A percentile compares a stretch with the other conserved stretches of the same genome.
Evolutionary conservation across 2,888 invertebrate genomes (phyloP).

Genomic region (Trichogramma dendrolimi): DNA sequence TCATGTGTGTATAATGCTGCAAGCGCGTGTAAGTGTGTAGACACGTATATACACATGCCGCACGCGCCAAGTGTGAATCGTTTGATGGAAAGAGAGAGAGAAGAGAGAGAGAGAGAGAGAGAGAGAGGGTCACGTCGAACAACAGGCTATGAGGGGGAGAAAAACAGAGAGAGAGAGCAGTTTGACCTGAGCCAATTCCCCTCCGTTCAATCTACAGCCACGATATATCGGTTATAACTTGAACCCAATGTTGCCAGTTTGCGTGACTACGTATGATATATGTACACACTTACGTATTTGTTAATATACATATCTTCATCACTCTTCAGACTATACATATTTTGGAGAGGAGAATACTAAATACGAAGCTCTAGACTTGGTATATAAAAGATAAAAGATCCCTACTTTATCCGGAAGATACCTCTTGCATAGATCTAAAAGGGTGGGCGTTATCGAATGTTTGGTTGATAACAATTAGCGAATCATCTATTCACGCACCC

Average conservation of each 20-base stretch:
- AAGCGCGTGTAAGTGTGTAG: slow-evolving; percentile 18
- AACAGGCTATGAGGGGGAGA: slow-evolving; percentile 5
- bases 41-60: slow-evolving; percentile 23
- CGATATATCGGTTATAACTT: slow-evolving; percentile 50
- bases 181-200: slow-evolving; percentile 52
- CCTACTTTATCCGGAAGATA: too few relatives aligned
- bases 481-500: too few relatives aligned
- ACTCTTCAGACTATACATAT: too few relatives aligned
- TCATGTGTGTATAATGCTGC: background rate
- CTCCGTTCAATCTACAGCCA: slow-evolving; percentile 51
- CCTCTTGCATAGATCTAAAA: too few relatives aligned
- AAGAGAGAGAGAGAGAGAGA: background rate
- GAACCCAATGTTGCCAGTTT: slow-evolving; percentile 30
- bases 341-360: too few relatives aligned
- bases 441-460: too few relatives aligned
- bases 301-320: background rate
- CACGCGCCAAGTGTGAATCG: background rate
- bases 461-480: too few relatives aligned
- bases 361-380: too few relatives aligned
- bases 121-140: background rate
- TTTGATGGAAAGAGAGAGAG: slow-evolving; percentile 1
- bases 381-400: too few relatives aligned
- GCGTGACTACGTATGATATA: slow-evolving; percentile 11
- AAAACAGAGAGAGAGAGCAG: slow-evolving; percentile 23
- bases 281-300: background rate